These are phyloP conservation scores for Myiothlypis coronata DNA, from an alignment of 2,797 vertebrate genomes.

Conservation along the genomic window DNA sequence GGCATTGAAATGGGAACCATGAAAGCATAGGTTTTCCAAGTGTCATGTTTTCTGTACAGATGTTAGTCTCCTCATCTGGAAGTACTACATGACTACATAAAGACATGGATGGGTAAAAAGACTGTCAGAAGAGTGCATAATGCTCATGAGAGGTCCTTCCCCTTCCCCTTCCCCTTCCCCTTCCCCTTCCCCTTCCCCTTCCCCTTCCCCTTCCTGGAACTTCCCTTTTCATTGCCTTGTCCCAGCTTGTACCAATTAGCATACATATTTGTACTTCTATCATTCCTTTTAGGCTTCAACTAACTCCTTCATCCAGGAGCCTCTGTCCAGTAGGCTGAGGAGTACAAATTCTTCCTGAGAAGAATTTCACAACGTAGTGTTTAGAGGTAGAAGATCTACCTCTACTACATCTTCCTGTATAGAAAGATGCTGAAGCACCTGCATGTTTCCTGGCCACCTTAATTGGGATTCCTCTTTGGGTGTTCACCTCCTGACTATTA, in stretches of 20 bases:
- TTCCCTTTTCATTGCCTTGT: not conserved
- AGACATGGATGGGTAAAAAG: not conserved
- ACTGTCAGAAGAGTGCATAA: not conserved
- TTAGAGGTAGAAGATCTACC: not conserved
- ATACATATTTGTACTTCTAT: not conserved
- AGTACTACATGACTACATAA: not conserved
- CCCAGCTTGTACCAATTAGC: not conserved
- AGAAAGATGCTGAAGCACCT: not conserved
- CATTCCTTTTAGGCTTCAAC: not conserved
- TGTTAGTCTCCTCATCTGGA: not conserved
- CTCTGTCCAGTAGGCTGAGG: not conserved
- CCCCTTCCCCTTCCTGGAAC: too few species aligned
- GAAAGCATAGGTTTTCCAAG: not conserved
- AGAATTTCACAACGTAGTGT: not conserved
- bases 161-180: too few species aligned
- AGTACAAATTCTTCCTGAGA: not conserved
- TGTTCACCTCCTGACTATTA: not conserved
- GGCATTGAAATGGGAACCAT: not conserved
- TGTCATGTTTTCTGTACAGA: rapidly evolving
- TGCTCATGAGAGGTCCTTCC: not conserved
- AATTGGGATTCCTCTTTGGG: not conserved
- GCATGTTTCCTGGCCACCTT: not conserved
- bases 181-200: not conserved
- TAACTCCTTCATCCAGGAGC: not conserved
- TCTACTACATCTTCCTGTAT: not conserved